These are phyloP conservation scores for Ophioninae sp. DNA, from an alignment of 2,888 invertebrate genomes.

Conservation along the genomic window DNA sequence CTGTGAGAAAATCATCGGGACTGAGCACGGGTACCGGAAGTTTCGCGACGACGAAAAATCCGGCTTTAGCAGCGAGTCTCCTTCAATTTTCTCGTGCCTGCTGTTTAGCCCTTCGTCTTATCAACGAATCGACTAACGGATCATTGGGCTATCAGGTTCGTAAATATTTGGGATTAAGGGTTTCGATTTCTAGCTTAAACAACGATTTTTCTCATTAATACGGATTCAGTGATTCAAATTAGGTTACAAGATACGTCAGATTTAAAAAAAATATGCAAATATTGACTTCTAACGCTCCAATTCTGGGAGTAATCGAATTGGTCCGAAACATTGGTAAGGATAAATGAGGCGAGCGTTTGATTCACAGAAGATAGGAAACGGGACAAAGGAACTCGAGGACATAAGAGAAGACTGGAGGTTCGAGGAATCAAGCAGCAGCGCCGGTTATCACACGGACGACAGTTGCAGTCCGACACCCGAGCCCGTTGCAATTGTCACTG, in stretches of 20 bases:
- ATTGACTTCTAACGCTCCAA: background rate
- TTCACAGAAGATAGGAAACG: constrained; percentile 32
- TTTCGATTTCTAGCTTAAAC: background rate
- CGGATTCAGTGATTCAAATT: no score
- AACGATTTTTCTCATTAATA: background rate
- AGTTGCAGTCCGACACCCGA: constrained; percentile 77
- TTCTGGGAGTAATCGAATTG: background rate
- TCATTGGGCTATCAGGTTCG: constrained; percentile 42
- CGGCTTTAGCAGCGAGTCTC: constrained; percentile 84
- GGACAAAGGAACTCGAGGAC: constrained; percentile 69
- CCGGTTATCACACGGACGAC: constrained; percentile 79
- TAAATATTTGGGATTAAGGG: background rate
- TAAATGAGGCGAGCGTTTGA: background rate
- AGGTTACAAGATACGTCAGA: background rate
- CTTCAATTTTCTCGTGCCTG: constrained; percentile 90
- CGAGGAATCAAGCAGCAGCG: constrained; percentile 76
- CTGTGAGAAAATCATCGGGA: constrained; percentile 81
- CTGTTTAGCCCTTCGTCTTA: constrained; percentile 89
- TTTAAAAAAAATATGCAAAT: background rate
- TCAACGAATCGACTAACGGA: constrained; percentile 81
- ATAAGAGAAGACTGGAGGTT: constrained; percentile 70
- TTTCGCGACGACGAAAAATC: constrained; percentile 70
- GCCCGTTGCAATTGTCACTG: constrained; percentile 69
- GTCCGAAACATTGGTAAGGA: background rate
- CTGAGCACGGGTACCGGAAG: constrained; percentile 53